A percentile compares a stretch with the other conserved stretches of the same genome.
These are phyloP conservation scores for Thymallus thymallus DNA, from an alignment of 2,113 vertebrate genomes.

Conservation along the genomic window DNA sequence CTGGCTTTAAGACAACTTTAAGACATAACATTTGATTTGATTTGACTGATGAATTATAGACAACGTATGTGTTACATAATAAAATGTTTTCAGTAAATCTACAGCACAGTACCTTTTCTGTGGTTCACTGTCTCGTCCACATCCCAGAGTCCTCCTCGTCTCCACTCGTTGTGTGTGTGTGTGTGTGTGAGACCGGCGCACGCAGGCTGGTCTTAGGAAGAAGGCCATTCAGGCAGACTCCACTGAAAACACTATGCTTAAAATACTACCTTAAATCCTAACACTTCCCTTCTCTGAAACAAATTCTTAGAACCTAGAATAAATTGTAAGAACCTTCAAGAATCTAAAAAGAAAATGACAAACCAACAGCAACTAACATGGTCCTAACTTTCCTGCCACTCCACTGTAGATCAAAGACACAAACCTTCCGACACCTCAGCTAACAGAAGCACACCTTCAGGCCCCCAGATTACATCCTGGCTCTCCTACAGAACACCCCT, in stretches of 20 bases:
- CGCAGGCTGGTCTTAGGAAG: conserved; percentile 13
- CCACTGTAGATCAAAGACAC: conserved; percentile 18
- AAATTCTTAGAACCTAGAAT: conserved; percentile 8
- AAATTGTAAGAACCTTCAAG: background rate
- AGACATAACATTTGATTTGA: too few relatives aligned
- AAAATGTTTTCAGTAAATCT: background rate
- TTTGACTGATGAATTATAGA: too few relatives aligned
- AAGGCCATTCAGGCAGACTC: background rate
- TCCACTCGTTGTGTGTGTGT: background rate
- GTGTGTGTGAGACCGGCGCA: background rate
- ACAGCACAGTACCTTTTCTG: conserved; percentile 38
- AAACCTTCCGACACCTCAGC: conserved; percentile 13
- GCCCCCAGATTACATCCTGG: conserved; percentile 13
- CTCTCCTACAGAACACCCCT: conserved; percentile 1
- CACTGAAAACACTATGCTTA: background rate
- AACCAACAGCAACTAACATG: conserved; percentile 7
- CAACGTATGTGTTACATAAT: background rate
- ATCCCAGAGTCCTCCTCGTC: background rate
- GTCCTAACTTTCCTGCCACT: too few relatives aligned
- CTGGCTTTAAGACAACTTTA: too few relatives aligned
- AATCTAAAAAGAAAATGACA: too few relatives aligned
- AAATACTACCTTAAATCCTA: background rate
- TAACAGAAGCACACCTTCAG: conserved; percentile 29
- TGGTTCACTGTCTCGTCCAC: background rate
- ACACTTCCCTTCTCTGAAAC: background rate